phyloP scores from a whole-genome alignment of 2,888 invertebrate species.

The Actias luna region DNA sequence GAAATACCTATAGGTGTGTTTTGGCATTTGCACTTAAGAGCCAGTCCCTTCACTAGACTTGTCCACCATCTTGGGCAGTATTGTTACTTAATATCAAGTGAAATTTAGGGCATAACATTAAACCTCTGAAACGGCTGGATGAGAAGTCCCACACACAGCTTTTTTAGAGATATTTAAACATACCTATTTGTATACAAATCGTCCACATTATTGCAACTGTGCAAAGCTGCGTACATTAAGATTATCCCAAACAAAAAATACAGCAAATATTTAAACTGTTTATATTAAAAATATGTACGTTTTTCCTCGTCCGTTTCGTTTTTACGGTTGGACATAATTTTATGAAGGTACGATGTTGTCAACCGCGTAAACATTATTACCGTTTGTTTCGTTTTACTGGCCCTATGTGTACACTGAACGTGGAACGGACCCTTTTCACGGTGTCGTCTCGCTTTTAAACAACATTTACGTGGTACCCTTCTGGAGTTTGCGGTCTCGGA shows the following conservation, averaged over 20 bases:
- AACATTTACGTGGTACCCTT: not conserved
- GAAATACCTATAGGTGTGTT: too few relatives aligned
- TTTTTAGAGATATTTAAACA: not conserved
- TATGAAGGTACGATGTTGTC: constrained; percentile 3
- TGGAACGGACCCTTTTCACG: constrained; percentile 1
- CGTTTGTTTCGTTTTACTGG: constrained; percentile 8
- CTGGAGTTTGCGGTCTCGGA: not conserved
- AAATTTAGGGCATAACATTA: too few relatives aligned
- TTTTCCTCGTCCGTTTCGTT: not conserved
- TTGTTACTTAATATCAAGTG: too few relatives aligned
- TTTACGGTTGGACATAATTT: constrained; percentile 5
- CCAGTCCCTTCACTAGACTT: too few relatives aligned
- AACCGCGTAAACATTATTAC: constrained; percentile 7
- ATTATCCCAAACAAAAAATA: not conserved
- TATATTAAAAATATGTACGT: constrained; percentile 1
- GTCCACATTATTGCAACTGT: not conserved
- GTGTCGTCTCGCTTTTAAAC: not conserved
- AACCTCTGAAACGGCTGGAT: too few relatives aligned
- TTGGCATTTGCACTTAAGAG: too few relatives aligned
- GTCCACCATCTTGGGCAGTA: too few relatives aligned
- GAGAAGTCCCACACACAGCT: too few relatives aligned
- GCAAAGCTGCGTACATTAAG: not conserved
- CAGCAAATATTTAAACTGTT: not conserved
- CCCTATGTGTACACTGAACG: constrained; percentile 5
- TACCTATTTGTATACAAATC: not conserved